Evolutionary conservation across 92 coral and sea anemone species (phyloP).

Genomic region (Siderastrea siderea): DNA sequence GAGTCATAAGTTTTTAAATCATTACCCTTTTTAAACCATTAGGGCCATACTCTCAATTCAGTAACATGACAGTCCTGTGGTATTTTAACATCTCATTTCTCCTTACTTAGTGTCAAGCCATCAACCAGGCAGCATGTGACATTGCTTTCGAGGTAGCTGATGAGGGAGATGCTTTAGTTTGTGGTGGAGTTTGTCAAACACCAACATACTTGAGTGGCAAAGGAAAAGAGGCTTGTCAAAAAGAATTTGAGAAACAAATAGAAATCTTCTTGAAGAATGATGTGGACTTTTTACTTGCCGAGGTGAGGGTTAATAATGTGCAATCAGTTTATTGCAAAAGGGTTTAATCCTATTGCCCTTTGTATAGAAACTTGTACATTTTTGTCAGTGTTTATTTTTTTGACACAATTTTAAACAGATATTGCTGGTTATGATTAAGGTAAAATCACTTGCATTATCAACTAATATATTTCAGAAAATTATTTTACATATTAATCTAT

Average conservation of each 20-base stretch:
- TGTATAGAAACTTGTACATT: no score
- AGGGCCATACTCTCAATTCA: no score
- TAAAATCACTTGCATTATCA: no score
- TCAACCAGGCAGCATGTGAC: slow-evolving; percentile 98
- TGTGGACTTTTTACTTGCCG: slow-evolving; percentile 97
- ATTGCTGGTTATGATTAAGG: no score
- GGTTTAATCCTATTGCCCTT: no score
- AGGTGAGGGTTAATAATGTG: slow-evolving; percentile 58
- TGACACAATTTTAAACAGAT: no score
- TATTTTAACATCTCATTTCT: not conserved
- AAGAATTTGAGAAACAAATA: slow-evolving; percentile 86
- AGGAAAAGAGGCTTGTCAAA: slow-evolving; percentile 93
- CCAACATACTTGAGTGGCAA: slow-evolving; percentile 92
- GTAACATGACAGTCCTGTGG: not conserved
- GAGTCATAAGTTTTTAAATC: no score
- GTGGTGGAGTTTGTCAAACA: slow-evolving; percentile 96
- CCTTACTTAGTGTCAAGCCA: slow-evolving; percentile 60
- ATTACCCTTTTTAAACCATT: no score
- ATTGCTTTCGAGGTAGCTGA: slow-evolving; percentile 91
- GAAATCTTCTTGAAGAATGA: slow-evolving; percentile 90
- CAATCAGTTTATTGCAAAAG: no score
- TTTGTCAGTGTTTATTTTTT: no score
- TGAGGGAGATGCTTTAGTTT: slow-evolving; percentile 92
- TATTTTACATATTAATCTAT: no score
- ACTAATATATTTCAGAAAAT: no score